A percentile compares a stretch with the other conserved stretches of the same genome.
Conservation (phyloP, 2,888 invertebrate genomes). For the Neelides folsomi region DNA sequence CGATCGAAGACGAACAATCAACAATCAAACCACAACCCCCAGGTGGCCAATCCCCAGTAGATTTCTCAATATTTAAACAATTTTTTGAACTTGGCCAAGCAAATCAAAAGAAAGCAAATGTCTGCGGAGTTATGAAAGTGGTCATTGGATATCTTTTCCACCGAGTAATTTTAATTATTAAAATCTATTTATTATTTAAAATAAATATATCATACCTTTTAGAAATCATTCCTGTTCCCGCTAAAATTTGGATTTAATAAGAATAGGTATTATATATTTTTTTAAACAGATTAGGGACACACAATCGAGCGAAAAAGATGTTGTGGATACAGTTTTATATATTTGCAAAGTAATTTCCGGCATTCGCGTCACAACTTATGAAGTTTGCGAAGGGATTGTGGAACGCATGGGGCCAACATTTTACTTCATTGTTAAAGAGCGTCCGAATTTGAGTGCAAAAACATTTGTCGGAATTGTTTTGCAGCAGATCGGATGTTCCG, state of each 20-base stretch:
- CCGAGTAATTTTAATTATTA: no score
- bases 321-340: constrained; percentile 11
- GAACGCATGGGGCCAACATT: constrained; percentile 34
- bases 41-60: neutral
- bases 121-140: no score
- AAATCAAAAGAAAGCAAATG: no score
- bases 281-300: constrained; percentile 1
- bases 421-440: constrained; percentile 47
- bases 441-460: constrained; percentile 43
- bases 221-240: no score
- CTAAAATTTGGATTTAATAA: no score
- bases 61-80: neutral
- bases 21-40: no score
- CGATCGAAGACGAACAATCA: no score
- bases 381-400: constrained; percentile 23
- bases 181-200: no score
- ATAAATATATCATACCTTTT: no score
- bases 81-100: no score
- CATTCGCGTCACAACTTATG: constrained; percentile 13
- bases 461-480: constrained; percentile 46
- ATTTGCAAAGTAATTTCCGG: constrained; percentile 12
- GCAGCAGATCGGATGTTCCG: constrained; percentile 23
- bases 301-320: neutral
- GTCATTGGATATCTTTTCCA: no score
- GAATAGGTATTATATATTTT: no score